phyloP scores from a whole-genome alignment of 2,888 invertebrate species.

The Auanema sp. region DNA sequence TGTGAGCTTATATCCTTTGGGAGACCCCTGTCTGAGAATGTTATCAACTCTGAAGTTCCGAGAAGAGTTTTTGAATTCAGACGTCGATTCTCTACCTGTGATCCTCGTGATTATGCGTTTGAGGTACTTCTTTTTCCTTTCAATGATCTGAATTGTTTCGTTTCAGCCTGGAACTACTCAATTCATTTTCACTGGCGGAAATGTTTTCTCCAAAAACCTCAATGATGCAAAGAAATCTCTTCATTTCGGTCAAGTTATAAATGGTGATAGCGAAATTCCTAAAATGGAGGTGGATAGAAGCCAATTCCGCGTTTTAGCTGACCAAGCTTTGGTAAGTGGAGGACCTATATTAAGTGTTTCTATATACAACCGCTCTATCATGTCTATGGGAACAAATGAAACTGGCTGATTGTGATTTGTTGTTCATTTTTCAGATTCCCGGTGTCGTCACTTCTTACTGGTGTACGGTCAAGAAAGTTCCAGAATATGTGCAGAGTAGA shows the following conservation, averaged over 20 bases:
- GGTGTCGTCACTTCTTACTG: slow-evolving; percentile 88
- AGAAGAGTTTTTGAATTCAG: slow-evolving; percentile 35
- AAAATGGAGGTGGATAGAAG: slow-evolving; percentile 6
- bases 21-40: no score
- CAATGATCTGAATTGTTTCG: slow-evolving; percentile 28
- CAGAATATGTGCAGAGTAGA: slow-evolving; percentile 70
- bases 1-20: slow-evolving; percentile 31
- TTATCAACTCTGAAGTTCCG: not conserved
- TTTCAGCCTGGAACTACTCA: slow-evolving; percentile 67
- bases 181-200: slow-evolving; percentile 51
- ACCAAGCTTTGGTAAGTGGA: not conserved
- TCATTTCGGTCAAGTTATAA: slow-evolving; percentile 14
- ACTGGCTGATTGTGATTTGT: not conserved
- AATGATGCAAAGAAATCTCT: slow-evolving; percentile 14
- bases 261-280: not conserved
- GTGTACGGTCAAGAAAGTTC: slow-evolving; percentile 85
- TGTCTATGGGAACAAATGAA: not conserved
- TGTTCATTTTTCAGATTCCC: slow-evolving; percentile 8
- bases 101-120: slow-evolving; percentile 58
- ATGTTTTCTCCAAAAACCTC: slow-evolving; percentile 13
- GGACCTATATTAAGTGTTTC: no score
- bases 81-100: slow-evolving; percentile 57
- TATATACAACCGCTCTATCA: not conserved
- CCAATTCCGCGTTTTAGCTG: slow-evolving; percentile 14
- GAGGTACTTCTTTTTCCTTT: slow-evolving; percentile 32